Conservation (phyloP, 1,140 invertebrate species). For the Trachelipus rathkii region DNA sequence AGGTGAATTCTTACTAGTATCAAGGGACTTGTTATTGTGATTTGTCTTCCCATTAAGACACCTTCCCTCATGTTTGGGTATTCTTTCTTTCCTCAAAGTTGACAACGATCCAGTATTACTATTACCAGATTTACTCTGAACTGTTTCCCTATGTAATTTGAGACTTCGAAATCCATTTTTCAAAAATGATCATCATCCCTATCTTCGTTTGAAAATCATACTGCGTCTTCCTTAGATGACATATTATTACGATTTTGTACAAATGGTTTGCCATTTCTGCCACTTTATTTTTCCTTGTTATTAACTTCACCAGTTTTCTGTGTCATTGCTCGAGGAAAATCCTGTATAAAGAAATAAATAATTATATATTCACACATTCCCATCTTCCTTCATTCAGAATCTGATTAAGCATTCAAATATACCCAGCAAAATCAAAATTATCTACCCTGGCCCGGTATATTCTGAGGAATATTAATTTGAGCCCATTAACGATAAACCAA, state of each 20-base stretch:
- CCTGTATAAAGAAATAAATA: neutral
- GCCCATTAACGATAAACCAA: too few relatives aligned
- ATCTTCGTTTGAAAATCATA: constrained; percentile 40
- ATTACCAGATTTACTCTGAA: too few relatives aligned
- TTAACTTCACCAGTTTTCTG: neutral
- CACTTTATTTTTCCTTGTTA: neutral
- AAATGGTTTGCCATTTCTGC: neutral
- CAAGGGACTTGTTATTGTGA: too few relatives aligned
- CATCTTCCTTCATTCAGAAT: too few relatives aligned
- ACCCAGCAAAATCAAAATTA: too few relatives aligned
- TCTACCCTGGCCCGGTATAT: too few relatives aligned
- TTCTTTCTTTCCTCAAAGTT: neutral
- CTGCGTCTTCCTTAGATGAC: constrained; percentile 33
- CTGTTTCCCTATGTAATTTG: constrained; percentile 24
- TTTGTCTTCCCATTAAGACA: too few relatives aligned
- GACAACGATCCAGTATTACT: neutral
- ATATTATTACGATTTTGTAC: neutral
- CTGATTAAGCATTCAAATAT: too few relatives aligned
- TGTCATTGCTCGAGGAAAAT: neutral
- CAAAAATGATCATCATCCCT: constrained; percentile 29
- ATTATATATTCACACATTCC: neutral
- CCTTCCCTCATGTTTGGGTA: neutral
- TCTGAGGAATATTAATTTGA: too few relatives aligned
- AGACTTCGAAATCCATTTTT: constrained; percentile 33
- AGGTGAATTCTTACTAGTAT: too few relatives aligned